Base-by-base conservation (phyloP, 2,888 invertebrate genomes). In the Hirtodrosophila histrioides region DNA sequence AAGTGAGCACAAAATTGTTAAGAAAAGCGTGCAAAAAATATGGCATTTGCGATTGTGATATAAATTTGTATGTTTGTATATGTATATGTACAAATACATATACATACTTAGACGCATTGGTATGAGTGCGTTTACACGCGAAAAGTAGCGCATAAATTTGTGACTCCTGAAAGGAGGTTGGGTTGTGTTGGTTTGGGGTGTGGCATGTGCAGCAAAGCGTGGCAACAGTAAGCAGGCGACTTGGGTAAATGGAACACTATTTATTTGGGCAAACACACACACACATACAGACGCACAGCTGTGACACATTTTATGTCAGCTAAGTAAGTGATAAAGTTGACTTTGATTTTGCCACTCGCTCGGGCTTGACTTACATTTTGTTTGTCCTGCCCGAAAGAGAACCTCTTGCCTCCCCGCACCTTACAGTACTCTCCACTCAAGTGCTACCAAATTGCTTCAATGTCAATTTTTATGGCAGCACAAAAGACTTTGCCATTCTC, bases 281-380 rank as follows among this genome's bases (percentile, higher is more conserved):
- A 46, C 12, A 27, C 9, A 44, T 6, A 24, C n/a, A 11, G 10
- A 46, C 27, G 3, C 55, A 36, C 57, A 69, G 61, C 55, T 62
- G 67, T 58, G 71, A 61, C 65, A 61, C 50, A 61, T 69, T 73
- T 78, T 76, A 69, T 76, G 65, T 62, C 53, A 55, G 66, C 70
- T 77, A 82, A 86, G 83, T 82, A 78, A 80, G 85, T 81, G 85
- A 85, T 87, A 87, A 85, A 86, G 75, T 69, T 73, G 73, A 78
- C 75, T 83, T 80, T 81, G 84, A 83, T 81, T 83, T 75, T 55
- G 68, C 66, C 75, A 83, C 67, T 83, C 67, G 33, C 40, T 65
- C 64, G 54, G 57, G 57, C 58, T 62, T 69, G 74, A 54, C 61
- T 53, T 44, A 35, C 51, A 65, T 46, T 55, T 60, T 39, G 53